Base-by-base conservation (phyloP, 2,888 invertebrate genomes). In the Tridacna crocea region DNA sequence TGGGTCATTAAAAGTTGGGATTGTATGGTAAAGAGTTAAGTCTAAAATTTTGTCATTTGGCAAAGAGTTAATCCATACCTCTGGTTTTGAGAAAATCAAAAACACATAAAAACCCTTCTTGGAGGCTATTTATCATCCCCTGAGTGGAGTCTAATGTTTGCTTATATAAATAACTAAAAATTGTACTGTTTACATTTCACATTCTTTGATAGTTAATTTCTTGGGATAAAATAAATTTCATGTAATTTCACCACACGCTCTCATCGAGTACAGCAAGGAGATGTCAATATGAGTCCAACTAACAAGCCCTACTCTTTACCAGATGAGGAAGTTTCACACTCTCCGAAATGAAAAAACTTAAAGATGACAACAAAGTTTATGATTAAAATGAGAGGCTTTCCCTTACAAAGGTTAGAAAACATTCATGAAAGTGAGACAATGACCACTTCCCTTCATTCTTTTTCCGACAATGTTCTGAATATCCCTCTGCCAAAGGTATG, bases 171-270 rank as follows among this genome's bases (percentile, higher is more conserved):
- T 51, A 70, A 70, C 22, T 51, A n/a, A 12, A 70, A 48, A 47
- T n/a, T 47, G 8, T 70, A 47, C 22, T 24, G 70, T 70, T 70
- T 70, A 70, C 55, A 48, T 70, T 70, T 70, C 48, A 70, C 22
- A 70, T 51, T 51, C 47, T 70, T 70, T 70, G 70, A 70, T 47
- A 70, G 70, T 51, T 70, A 70, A 70, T 51, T 70, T 70, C 22
- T 22, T n/a, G 24, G 22, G 24, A 15, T 70, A 70, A 70, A 70
- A 70, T 51, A 70, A 70, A 70, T 70, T 48, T 70, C 70, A 51
- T 51, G 22, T 19, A 19, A 66, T 66, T 36, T 66, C 27, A 36
- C 46, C 22, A 70, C 51, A 51, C 19, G 15, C 3, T 55, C 55
- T 19, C 15, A 15, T 19, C 55, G 11, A 55, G 55, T 55, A 19